These are phyloP conservation scores for Saimiri boliviensis DNA, from an alignment of 2,113 vertebrate genomes.

Conservation along the genomic window DNA sequence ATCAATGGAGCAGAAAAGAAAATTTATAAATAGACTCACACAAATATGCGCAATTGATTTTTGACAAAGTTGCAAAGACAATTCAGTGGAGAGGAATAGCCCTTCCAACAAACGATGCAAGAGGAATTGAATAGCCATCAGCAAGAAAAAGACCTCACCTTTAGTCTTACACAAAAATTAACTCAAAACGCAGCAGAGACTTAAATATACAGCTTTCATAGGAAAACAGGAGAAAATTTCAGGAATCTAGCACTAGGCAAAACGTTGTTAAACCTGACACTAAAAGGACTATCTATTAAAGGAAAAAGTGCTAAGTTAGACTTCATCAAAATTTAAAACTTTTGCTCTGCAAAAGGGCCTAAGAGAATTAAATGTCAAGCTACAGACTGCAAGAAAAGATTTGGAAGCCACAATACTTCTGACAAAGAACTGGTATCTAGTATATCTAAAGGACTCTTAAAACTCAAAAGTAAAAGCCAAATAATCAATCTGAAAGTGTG, in stretches of 20 bases:
- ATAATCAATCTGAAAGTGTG: neutral
- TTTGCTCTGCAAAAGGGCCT: neutral
- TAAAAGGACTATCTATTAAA: neutral
- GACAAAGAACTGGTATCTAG: neutral
- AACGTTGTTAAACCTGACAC: neutral
- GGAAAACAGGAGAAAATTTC: neutral
- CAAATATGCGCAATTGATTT: neutral
- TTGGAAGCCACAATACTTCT: neutral
- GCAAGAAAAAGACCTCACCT: neutral
- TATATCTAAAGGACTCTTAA: neutral
- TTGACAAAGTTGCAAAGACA: neutral
- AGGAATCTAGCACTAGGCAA: neutral
- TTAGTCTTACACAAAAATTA: neutral
- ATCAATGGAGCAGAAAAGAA: neutral
- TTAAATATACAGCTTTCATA: neutral
- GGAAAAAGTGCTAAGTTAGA: neutral
- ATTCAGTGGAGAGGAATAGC: neutral
- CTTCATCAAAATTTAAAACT: neutral
- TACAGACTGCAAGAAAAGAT: neutral
- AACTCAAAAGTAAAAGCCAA: neutral
- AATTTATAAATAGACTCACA: neutral
- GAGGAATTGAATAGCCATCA: neutral
- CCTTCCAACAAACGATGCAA: neutral
- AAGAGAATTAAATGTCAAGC: neutral
- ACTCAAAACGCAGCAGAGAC: neutral